Base-by-base conservation (phyloP, 2,888 invertebrate species). In the Eristalis arbustorum region DNA sequence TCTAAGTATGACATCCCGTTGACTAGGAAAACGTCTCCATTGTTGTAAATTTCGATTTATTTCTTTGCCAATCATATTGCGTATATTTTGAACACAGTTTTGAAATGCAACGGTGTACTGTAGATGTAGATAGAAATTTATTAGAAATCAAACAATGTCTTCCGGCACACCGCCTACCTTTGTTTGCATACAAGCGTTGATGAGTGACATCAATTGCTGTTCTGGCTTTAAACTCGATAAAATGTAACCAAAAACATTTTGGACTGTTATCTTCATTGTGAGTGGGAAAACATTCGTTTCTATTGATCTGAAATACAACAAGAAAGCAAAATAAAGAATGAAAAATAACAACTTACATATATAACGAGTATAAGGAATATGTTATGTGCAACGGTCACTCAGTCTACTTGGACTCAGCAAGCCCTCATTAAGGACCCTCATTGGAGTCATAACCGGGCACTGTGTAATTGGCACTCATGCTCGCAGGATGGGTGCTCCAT, bases 201-300 rank as follows among this genome's bases (percentile, higher is more conserved):
- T 66, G 11, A 87, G 23, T 28, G 87, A 71, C 40, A 68, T 74
- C n/a, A 83, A 22, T 71, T 72, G 69, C 18, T 83, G 78, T 10
- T 82, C 78, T 34, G 71, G 31, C 34, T 83, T 83, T 22, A 87
- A 66, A 8, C 77, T 82, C 11, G 78, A 71, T 42, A 83, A 23
- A 63, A 87, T 83, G 25, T 83, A 87, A 40, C 83, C 77, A 31
- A 87, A 72, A 0, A 87, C 62, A 22, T 87, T 87, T 59, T 83
- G 78, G 1, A 82, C 71, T 40, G 37, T 87, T 62, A 87, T 59
- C 34, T 83, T 18, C 23, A 78, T 28, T 14, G 69, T n/a, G 10
- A 66, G 49, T 5, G 75, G 71, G 22, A 78, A 87, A 22, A 78
- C 73, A 5, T 63, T 75, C n/a, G 83, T 75, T 10, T 87, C 78